phyloP scores from a whole-genome alignment of 1,140 invertebrate genomes.

The Cydia pomonella region DNA sequence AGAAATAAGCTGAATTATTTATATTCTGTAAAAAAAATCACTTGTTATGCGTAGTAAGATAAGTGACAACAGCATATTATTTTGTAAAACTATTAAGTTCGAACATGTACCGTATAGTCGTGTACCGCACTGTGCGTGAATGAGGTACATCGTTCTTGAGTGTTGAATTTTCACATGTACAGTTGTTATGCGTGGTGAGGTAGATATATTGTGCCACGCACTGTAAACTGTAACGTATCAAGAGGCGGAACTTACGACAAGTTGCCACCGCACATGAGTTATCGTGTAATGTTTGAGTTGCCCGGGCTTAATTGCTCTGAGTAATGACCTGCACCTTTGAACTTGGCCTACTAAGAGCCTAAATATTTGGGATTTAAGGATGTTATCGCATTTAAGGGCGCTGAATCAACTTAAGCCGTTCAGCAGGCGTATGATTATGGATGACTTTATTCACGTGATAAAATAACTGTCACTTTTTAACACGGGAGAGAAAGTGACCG shows the following conservation, averaged over 20 bases:
- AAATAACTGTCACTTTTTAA: no score
- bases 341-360: background rate
- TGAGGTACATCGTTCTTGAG: background rate
- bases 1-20: no score
- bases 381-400: background rate
- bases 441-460: no score
- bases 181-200: background rate
- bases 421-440: no score
- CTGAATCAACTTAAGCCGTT: background rate
- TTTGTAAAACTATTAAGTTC: no score
- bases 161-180: background rate
- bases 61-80: no score
- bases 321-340: conserved; percentile 11
- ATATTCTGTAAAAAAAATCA: no score
- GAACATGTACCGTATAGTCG: no score
- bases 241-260: conserved; percentile 5
- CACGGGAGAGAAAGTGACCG: no score
- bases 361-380: background rate
- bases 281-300: conserved; percentile 20
- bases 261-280: conserved; percentile 23
- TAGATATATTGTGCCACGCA: background rate
- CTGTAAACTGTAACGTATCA: background rate
- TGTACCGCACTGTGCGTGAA: no score
- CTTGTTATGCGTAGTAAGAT: no score
- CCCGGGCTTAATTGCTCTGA: conserved; percentile 22